These are phyloP conservation scores for Pimephales promelas DNA, from an alignment of 2,113 vertebrate species.

Conservation along the genomic window DNA sequence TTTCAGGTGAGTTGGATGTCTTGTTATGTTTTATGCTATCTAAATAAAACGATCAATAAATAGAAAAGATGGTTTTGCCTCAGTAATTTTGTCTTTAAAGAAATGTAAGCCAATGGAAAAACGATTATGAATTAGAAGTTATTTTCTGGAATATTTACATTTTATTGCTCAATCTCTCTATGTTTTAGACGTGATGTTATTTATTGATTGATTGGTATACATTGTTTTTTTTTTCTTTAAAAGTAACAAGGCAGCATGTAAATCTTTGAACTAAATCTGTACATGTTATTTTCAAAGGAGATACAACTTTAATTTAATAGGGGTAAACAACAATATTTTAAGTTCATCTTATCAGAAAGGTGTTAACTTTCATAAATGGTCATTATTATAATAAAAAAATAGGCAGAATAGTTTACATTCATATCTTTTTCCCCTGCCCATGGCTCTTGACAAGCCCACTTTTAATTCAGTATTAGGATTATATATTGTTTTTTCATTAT, in stretches of 20 bases:
- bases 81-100: background rate
- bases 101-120: background rate
- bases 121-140: background rate
- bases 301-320: background rate
- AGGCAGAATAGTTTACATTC: background rate
- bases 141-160: no score
- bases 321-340: no score
- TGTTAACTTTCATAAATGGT: no score
- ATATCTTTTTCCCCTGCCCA: background rate
- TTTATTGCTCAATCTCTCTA: background rate
- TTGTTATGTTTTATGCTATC: no score
- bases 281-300: background rate
- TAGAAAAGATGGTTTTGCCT: background rate
- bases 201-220: background rate
- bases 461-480: conserved; percentile 51
- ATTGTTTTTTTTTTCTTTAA: no score
- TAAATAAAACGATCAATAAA: no score
- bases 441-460: conserved; percentile 71
- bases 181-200: background rate
- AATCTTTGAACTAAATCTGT: background rate
- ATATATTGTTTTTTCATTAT: no score
- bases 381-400: no score
- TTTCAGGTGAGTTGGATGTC: no score
- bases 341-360: no score
- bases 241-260: background rate